Conservation (phyloP, 2,113 vertebrate genomes). For the Thalassoma bifasciatum region DNA sequence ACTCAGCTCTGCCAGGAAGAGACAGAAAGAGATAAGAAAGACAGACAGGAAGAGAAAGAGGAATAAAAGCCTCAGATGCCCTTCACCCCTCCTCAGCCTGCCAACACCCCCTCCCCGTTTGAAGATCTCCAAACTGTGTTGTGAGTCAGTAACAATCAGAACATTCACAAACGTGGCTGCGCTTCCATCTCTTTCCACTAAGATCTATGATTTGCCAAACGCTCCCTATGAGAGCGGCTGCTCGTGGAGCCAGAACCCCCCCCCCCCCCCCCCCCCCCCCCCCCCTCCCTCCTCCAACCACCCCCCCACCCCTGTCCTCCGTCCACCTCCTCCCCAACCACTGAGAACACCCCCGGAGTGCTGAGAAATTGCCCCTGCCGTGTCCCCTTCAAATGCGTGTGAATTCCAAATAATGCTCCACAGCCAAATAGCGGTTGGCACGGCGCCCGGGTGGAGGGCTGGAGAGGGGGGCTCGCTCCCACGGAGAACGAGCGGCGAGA, state of each 20-base stretch:
- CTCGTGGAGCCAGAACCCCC: constrained; percentile 20
- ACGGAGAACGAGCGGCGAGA: constrained; percentile 33
- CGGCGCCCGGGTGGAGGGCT: constrained; percentile 33
- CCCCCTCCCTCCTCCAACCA: not conserved
- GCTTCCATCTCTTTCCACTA: constrained; percentile 58
- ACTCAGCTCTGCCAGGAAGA: constrained; percentile 62
- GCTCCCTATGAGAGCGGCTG: constrained; percentile 41
- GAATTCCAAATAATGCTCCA: constrained; percentile 71
- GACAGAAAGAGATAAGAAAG: constrained; percentile 66
- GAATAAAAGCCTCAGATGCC: constrained; percentile 59
- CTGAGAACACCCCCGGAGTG: constrained; percentile 52
- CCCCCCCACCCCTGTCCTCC: not conserved
- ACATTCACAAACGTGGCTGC: constrained; percentile 64
- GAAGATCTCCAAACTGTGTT: constrained; percentile 43
- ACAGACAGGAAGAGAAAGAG: constrained; percentile 50
- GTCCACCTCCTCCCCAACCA: not conserved
- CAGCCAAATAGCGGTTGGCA: constrained; percentile 64
- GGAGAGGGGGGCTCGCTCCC: constrained; percentile 51
- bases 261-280: not conserved
- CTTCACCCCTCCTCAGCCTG: constrained; percentile 36
- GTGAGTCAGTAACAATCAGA: constrained; percentile 67
- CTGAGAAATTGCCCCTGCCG: constrained; percentile 64
- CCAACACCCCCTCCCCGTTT: not conserved
- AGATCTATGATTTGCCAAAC: constrained; percentile 57
- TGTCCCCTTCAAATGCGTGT: constrained; percentile 65